phyloP scores from a whole-genome alignment of 2,888 invertebrate species.

The Acronicta leporina region DNA sequence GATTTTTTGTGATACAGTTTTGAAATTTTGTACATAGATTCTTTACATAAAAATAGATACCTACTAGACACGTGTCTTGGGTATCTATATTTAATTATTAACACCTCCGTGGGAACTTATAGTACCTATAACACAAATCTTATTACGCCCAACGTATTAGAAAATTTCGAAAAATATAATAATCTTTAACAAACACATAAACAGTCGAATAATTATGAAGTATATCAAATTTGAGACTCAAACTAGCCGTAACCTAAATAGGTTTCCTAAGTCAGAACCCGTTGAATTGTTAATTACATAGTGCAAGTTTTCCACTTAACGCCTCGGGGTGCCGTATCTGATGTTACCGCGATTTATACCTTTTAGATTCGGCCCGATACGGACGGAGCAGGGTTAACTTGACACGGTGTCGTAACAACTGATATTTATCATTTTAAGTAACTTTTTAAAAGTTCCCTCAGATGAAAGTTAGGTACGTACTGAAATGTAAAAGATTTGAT shows the following conservation, averaged over 20 bases:
- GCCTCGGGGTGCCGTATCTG: slow-evolving; percentile 74
- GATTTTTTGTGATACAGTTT: too few relatives aligned
- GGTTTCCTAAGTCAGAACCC: slow-evolving; percentile 59
- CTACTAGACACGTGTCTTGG: too few relatives aligned
- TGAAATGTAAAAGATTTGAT: too few relatives aligned
- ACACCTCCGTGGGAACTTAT: too few relatives aligned
- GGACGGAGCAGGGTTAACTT: slow-evolving; percentile 44
- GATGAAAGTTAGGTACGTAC: not conserved
- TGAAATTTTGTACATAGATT: too few relatives aligned
- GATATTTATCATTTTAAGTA: slow-evolving; percentile 46
- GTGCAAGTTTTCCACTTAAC: slow-evolving; percentile 83
- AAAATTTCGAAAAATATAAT: too few relatives aligned
- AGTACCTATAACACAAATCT: too few relatives aligned
- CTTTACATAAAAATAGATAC: too few relatives aligned
- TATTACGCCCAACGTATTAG: too few relatives aligned
- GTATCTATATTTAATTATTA: too few relatives aligned
- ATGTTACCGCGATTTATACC: slow-evolving; percentile 74
- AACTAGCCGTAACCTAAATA: slow-evolving; percentile 69
- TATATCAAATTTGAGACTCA: slow-evolving; percentile 53
- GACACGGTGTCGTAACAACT: slow-evolving; percentile 50
- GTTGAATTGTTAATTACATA: slow-evolving; percentile 84
- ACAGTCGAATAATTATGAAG: slow-evolving; percentile 8
- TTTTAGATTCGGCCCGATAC: slow-evolving; percentile 69
- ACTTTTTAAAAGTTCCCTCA: slow-evolving; percentile 21
- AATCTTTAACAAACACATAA: not conserved